Base-by-base conservation (phyloP, 2,888 invertebrate genomes). In the Xestia ashworthii region DNA sequence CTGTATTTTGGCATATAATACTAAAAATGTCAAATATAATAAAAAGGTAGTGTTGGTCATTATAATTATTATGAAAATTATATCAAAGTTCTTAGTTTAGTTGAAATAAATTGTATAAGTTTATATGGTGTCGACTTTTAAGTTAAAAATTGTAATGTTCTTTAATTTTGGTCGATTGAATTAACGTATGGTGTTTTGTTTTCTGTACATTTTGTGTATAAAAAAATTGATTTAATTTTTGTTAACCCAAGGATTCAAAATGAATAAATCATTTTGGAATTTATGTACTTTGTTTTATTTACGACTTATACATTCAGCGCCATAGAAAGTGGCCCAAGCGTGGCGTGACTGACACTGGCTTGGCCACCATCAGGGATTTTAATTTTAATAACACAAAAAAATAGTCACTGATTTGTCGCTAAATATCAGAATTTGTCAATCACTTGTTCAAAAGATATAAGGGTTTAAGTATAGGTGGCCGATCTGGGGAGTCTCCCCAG, bases 231-330 rank as follows among this genome's bases (percentile, higher is more conserved):
- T 71, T 80, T 78, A 62, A 66, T 74, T 85, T 87, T 74, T 81
- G 84, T 84, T 86, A 55, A 72, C 86, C 62, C 90, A 87, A 89
- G 90, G 90, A 90, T 84, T 82, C 67, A 64, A 84, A 86, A 86
- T 85, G 83, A 89, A 90, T 83, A 88, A 87, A 89, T 84, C 71
- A 76, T 86, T 88, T 88, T 87, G 82, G 83, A 79, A 65, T 65
- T 14, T 80, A 69, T 75, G 38, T 22, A 58, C 2, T 69, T 66
- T 64, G 32, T 79, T 84, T 84, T 75, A 65, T 78, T 71, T 22
- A 62, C 5, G 1, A 53, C 22, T 32, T 32, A 32, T 32, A 32
- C 32, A 32, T 32, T 32, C 32, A 32, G 32, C 32, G 32, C 32
- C 32, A 32, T 32, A 32, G 32, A 3, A 32, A 32, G 32, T 32